Base-by-base conservation (phyloP, 92 coral and sea anemone genomes). In the Parazoanthus swiftii region DNA sequence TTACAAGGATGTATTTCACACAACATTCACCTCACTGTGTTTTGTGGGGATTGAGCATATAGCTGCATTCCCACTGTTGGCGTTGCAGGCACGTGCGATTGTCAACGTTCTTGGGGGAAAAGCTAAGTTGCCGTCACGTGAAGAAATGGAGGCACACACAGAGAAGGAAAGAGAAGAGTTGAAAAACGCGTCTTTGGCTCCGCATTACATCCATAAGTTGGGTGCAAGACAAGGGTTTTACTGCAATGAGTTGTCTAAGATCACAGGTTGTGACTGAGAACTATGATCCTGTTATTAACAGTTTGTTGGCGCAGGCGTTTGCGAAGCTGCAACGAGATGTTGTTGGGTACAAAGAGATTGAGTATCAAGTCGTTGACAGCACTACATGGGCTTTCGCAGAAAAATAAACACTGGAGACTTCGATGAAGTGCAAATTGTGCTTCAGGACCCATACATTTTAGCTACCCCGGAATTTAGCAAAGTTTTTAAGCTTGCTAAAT, bases 1-100 rank as follows among this genome's bases (percentile, higher is more conserved):
- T 14, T 93, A 93, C 81, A 92, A 95, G 86, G 94, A 95, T 78
- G 76, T 93, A 46, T 93, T 95, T 63, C 88, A 90, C 88, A 92
- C 92, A 29, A 89, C 77, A 33, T 92, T 73, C 38, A 92, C 95
- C 33, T 88, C 94, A 2, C 56, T 95, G 88, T 85, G 94, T 36
- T 95, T 95, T 65, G 81, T 95, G 79, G 98, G 98, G 2, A 77
- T 95, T 5, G 50, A 84, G n/a, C 86, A 82, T 29, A 63, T 92
- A 21, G 82, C 90, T 35, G 93, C 96, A 20, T 93, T 95, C 77
- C 98, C 96, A 38, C 88, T 77, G 86, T 91, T 93, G 72, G 88
- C 87, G 23, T 77, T 94, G 42, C 98, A 95, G 90, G 95, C 96
- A 14, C 91, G 84, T 26, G 88, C 81, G 48, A 72, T 95, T 48